phyloP scores from a whole-genome alignment of 1,140 invertebrate genomes.

The Agraylea sexmaculata region DNA sequence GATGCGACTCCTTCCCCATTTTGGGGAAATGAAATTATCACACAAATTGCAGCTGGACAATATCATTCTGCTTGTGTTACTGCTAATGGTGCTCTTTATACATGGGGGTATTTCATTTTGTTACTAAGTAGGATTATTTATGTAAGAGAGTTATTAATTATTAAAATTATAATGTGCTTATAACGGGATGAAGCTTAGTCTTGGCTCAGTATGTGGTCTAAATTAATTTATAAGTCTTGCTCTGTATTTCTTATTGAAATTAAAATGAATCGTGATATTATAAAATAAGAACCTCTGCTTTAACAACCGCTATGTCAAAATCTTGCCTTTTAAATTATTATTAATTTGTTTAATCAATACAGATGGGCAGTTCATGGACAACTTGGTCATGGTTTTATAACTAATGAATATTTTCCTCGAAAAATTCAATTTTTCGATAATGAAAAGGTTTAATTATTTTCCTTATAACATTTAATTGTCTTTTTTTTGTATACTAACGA shows the following conservation, averaged over 20 bases:
- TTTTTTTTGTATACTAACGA: background rate
- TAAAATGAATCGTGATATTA: no score
- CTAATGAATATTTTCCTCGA: slow-evolving; percentile 47
- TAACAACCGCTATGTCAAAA: no score
- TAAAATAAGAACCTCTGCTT: no score
- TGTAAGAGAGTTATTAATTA: no score
- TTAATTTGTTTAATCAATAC: no score
- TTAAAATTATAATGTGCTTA: no score
- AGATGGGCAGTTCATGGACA: slow-evolving; percentile 75
- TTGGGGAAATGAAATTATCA: slow-evolving; percentile 35
- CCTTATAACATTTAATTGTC: background rate
- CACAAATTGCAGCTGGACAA: slow-evolving; percentile 55
- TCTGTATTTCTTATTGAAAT: no score
- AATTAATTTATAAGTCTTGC: no score
- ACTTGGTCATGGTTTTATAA: slow-evolving; percentile 56
- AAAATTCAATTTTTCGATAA: slow-evolving; percentile 11
- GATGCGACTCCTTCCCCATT: slow-evolving; percentile 6
- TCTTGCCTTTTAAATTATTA: no score
- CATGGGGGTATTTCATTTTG: slow-evolving; percentile 49
- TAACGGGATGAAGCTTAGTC: no score
- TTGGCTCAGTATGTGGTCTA: no score
- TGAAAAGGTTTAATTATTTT: background rate
- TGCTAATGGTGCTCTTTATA: slow-evolving; percentile 46
- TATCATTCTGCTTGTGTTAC: slow-evolving; percentile 61
- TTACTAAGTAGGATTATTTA: no score